Evolutionary conservation across 2,797 vertebrate genomes (phyloP), one percentile per base, ranked within the genome.

Genomic region (Capromys pilorides): DNA sequence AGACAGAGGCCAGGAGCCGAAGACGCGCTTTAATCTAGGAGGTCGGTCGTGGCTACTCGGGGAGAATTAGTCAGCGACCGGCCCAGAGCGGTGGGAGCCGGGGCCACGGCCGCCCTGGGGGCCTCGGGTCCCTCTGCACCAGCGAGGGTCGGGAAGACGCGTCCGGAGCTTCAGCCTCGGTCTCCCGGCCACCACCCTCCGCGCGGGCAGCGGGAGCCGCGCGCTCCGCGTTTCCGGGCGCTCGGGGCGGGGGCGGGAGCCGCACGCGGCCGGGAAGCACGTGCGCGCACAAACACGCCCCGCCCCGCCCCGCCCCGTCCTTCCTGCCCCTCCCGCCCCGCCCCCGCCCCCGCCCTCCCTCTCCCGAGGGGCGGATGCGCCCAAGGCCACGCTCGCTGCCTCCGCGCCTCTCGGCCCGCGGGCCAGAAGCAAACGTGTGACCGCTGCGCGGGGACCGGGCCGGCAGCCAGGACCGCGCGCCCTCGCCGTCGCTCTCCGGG

Each of bases 201-300:
- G 19, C 61, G 16, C 14, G 18, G 0, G 31, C 18, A 22, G n/a
- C 2, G 0, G 6, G 14, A 11, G 18, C 22, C 24, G 19, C 5
- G 24, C 11, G 54, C 13, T 78, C 39, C 28, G 12, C 33, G 21
- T 62, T 24, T 61, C 45, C 6, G 12, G 51, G 51, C 51, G 51
- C 51, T 22, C 10, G 0, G 2, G 64, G 19, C 3, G 19, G 12
- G 28, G 26, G 84, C 22, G 39, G 62, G 26, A 1, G 33, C 78
- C 0, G 88, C 97, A 66, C 62, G 78, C 86, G 78, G 89, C 95
- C 67, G 93, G 66, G 21, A 39, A 93, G 80, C 96, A 96, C 96
- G 31, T 97, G 96, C 94, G 73, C 91, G n/a, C 10, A 85, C 94
- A 95, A 96, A 94, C 95, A 96, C 59, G 59, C 59, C 39, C 12